Percentiles rank a stretch among this genome's conserved stretches.
Evolutionary conservation across 2,888 invertebrate species (phyloP).

Genomic region (Lycaena phlaeas): DNA sequence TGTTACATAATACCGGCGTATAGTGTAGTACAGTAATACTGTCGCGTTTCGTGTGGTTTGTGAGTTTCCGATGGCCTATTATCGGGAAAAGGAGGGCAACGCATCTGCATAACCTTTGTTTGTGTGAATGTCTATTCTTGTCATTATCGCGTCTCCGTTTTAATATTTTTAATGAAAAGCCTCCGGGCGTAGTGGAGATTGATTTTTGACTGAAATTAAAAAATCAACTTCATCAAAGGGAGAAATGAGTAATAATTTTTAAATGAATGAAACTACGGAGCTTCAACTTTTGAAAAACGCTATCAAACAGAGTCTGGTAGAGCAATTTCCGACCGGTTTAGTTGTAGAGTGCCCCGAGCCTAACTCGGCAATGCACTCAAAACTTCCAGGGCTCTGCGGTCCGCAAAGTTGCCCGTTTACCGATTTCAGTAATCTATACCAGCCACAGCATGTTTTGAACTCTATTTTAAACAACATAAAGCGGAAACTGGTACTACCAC

Average conservation of each 20-base stretch:
- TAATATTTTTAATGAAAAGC: too few relatives aligned
- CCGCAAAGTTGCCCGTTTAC: conserved; percentile 18
- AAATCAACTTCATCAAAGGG: conserved; percentile 8
- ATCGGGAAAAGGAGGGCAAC: too few relatives aligned
- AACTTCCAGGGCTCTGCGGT: conserved; percentile 22
- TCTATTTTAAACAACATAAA: conserved; percentile 11
- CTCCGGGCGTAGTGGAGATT: too few relatives aligned
- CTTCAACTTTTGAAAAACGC: conserved; percentile 19
- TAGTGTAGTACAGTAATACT: too few relatives aligned
- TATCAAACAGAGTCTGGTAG: conserved; percentile 24
- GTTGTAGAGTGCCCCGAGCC: conserved; percentile 21
- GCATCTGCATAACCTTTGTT: too few relatives aligned
- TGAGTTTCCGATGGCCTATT: too few relatives aligned
- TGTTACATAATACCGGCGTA: too few relatives aligned
- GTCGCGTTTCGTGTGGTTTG: too few relatives aligned
- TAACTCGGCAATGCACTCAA: conserved; percentile 24
- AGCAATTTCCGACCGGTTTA: conserved; percentile 27
- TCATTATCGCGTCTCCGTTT: too few relatives aligned
- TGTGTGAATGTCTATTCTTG: too few relatives aligned
- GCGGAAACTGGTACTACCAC: conserved; percentile 12
- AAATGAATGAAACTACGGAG: conserved; percentile 11
- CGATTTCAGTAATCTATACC: conserved; percentile 22
- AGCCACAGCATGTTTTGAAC: conserved; percentile 15
- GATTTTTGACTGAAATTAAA: too few relatives aligned
- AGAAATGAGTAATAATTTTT: conserved; percentile 11